phyloP scores from a whole-genome alignment of 2,113 vertebrate genomes.

The Prionailurus bengalensis region DNA sequence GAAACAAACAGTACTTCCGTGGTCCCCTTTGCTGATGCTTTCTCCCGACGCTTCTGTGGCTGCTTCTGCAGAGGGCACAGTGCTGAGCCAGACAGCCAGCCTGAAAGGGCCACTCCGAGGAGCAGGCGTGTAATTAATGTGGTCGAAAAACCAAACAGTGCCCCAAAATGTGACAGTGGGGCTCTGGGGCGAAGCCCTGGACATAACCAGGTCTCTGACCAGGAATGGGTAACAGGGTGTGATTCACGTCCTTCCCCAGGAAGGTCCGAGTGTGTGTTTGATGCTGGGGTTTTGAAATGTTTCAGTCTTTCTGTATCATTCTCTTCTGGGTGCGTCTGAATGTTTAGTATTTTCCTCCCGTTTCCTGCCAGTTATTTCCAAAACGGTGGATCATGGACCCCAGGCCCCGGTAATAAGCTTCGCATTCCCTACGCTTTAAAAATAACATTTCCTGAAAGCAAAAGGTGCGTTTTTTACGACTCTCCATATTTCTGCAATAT shows the following conservation, averaged over 20 bases:
- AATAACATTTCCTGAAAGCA: neutral
- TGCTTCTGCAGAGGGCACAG: slow-evolving; percentile 71
- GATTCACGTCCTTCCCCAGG: fast-evolving
- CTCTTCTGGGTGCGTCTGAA: neutral
- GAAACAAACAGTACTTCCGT: slow-evolving; percentile 67
- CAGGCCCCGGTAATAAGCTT: neutral
- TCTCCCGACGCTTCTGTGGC: neutral
- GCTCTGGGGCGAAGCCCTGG: slow-evolving; percentile 78
- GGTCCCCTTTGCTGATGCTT: slow-evolving; percentile 46
- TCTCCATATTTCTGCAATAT: neutral
- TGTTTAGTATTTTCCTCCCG: neutral
- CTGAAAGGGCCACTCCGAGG: slow-evolving; percentile 54
- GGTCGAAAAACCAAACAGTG: slow-evolving; percentile 63
- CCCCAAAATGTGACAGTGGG: slow-evolving; percentile 78
- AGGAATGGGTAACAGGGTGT: slow-evolving; percentile 61
- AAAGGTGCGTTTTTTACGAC: neutral
- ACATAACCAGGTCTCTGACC: slow-evolving; percentile 80
- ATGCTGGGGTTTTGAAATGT: too few relatives aligned
- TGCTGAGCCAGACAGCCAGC: slow-evolving; percentile 59
- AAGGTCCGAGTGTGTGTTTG: neutral
- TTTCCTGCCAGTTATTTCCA: neutral
- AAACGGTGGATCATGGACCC: neutral
- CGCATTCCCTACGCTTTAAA: slow-evolving; percentile 9
- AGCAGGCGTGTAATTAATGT: neutral
- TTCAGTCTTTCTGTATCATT: neutral